Evolutionary conservation across 2,113 vertebrate genomes (phyloP).

Genomic region (Syngnathus floridae): DNA sequence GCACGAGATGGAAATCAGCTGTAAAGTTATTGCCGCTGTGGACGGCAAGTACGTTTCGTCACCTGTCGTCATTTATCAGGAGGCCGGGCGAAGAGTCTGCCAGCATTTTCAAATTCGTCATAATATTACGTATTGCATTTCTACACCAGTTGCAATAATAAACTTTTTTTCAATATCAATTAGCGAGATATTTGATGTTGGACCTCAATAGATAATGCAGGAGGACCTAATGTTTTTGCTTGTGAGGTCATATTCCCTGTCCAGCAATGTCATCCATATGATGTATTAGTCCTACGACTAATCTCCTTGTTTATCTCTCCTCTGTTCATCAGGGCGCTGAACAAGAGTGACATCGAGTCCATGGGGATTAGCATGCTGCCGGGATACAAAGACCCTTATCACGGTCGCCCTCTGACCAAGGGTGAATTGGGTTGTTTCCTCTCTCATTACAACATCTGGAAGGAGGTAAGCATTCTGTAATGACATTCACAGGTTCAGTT

Average conservation of each 20-base stretch:
- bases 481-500: slow-evolving; percentile 3
- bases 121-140: too few species aligned
- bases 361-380: slow-evolving; percentile 87
- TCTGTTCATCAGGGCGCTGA: slow-evolving; percentile 75
- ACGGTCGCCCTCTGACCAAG: slow-evolving; percentile 82
- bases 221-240: neutral
- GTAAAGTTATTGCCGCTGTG: slow-evolving; percentile 76
- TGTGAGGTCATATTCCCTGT: neutral
- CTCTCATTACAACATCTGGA: slow-evolving; percentile 88
- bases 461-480: slow-evolving; percentile 75
- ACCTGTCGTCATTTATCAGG: neutral
- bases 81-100: too few species aligned
- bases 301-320: slow-evolving; percentile 3
- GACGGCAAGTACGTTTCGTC: slow-evolving; percentile 83
- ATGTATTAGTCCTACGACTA: slow-evolving; percentile 13
- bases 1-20: slow-evolving; percentile 74
- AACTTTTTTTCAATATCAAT: neutral
- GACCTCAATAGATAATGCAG: neutral
- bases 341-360: slow-evolving; percentile 73
- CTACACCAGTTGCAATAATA: too few species aligned
- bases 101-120: too few species aligned
- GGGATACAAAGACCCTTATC: slow-evolving; percentile 86
- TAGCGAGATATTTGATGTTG: neutral
- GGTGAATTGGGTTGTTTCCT: slow-evolving; percentile 92
- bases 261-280: neutral